Evolutionary conservation across 2,797 vertebrate species (phyloP), one percentile per base, ranked within the genome.

Genomic region (Gallinago stenura): DNA sequence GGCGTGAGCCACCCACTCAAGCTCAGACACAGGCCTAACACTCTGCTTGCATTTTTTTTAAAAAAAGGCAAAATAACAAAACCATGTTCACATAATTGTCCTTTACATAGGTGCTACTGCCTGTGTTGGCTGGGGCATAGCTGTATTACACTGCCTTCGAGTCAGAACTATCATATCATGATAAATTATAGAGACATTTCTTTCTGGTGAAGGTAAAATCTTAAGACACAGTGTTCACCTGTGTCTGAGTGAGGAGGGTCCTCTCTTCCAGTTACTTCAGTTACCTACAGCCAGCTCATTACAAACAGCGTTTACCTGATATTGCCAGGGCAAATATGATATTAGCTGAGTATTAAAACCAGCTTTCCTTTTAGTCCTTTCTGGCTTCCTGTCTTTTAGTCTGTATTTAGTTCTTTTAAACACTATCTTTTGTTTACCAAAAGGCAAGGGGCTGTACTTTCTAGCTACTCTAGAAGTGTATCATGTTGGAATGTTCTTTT

Each of bases 1-100:
- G 97, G 94, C 89, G 87, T 39, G 92, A 93, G 61, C n/a, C 87
- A n/a, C 43, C 84, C 56, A 33, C 66, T 22, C 33, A 43, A 50
- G 81, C 41, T 7, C 45, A 50, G 20, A 3, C 78, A 14, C 15
- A 6, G 51, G 6, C 16, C 26, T 12, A 15, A 18, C 14, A 1
- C 11, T 18, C 24, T 1, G 3, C 50, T n/a, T 33, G 45, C 46
- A 1, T 24, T 21, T 33, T 73, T 76, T 30, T 50, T 9, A 1
- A 11, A n/a, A 73, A 73, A 57, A 56, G 16, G 5, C 22, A 35
- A 57, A 87, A 35, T 31, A n/a, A 35, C 13, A 28, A 66, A 69
- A 48, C 1, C 15, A 8, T 7, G 12, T 37, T 65, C 33, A 17
- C 22, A 2, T 18, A 87, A 56, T 37, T 62, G 17, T 28, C 58